Evolutionary conservation across 2,888 invertebrate species (phyloP).

Genomic region (Mythimna vitellina): DNA sequence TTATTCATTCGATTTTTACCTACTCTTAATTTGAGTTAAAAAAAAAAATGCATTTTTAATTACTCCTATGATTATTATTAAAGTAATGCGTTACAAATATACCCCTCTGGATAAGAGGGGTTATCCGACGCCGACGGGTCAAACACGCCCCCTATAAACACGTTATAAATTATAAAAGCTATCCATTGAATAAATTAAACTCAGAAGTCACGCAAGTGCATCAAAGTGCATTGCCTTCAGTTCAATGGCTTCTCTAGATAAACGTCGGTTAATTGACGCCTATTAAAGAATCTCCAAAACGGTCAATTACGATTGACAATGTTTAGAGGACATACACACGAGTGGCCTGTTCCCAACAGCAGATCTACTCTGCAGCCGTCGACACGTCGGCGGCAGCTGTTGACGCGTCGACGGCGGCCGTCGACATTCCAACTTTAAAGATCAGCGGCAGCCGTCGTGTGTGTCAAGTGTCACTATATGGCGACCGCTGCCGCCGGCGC

Average conservation of each 20-base stretch:
- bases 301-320: no score
- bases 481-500: no score
- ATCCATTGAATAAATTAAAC: slow-evolving; percentile 19
- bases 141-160: slow-evolving; percentile 26
- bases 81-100: slow-evolving; percentile 1
- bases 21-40: no score
- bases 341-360: no score
- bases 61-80: neutral
- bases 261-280: slow-evolving; percentile 7
- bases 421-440: no score
- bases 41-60: neutral
- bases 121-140: slow-evolving; percentile 39
- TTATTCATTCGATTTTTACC: neutral
- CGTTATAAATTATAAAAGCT: neutral
- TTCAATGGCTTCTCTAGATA: slow-evolving; percentile 41
- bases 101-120: slow-evolving; percentile 13
- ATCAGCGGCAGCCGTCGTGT: no score
- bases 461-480: no score
- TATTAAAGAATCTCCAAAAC: neutral
- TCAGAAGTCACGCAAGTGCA: slow-evolving; percentile 46
- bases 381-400: no score
- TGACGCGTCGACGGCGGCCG: no score
- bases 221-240: slow-evolving; percentile 45
- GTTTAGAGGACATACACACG: no score
- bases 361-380: no score